Conservation (phyloP, 2,888 invertebrate genomes). For the Scaptomyza tumidula region DNA sequence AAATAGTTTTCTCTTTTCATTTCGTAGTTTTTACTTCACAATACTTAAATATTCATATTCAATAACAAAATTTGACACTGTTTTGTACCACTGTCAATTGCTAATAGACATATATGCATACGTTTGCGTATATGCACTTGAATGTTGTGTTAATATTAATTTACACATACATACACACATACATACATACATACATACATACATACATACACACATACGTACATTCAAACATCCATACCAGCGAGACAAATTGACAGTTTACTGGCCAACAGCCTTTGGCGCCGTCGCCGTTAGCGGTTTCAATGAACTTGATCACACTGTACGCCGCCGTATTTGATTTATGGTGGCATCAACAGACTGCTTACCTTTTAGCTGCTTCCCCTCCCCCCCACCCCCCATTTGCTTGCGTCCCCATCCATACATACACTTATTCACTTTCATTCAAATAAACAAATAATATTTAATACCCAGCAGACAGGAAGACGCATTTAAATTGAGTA, state of each 20-base stretch:
- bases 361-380: conserved; percentile 37
- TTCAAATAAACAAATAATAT: conserved; percentile 31
- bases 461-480: conserved; percentile 15
- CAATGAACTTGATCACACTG: conserved; percentile 60
- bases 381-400: no score
- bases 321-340: conserved; percentile 58
- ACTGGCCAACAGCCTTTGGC: conserved; percentile 57
- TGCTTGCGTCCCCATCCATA: conserved; percentile 5
- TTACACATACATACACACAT: neutral
- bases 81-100: conserved; percentile 26
- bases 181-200: conserved; percentile 6
- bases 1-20: no score
- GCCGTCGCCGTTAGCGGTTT: conserved; percentile 33
- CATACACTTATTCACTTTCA: conserved; percentile 63
- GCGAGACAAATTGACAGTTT: conserved; percentile 43
- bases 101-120: conserved; percentile 16
- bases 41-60: no score
- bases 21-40: no score
- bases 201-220: no score
- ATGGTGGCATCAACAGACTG: conserved; percentile 55
- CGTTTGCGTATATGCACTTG: conserved; percentile 1
- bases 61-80: no score
- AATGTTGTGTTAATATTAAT: conserved; percentile 41
- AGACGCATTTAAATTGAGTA: conserved; percentile 9
- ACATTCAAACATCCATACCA: conserved; percentile 11